Base-by-base conservation (phyloP, 2,888 invertebrate species). In the Dichetophora obliterata region DNA sequence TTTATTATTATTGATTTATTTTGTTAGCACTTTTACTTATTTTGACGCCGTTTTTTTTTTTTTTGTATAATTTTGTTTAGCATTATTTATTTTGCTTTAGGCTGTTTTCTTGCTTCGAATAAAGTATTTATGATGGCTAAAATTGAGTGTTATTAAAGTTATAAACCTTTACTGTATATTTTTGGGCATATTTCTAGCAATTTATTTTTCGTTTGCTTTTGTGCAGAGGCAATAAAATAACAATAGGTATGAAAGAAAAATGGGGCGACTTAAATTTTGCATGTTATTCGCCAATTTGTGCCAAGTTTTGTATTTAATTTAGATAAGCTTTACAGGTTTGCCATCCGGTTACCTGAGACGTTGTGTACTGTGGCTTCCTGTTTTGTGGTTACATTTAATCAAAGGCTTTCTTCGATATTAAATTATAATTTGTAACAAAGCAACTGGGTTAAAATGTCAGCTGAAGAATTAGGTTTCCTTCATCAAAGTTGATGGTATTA, bases 241-340 rank as follows among this genome's bases (percentile, higher is more conserved):
- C 5, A 59, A 59, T 14, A 27, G 27, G 27, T 57, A 27, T 14
- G 16, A 11, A 59, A 59, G 22, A 22, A 27, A 19, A 59, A n/a
- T n/a, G n/a, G 57, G 59, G 24, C 27, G 27, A n/a, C 59, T 43
- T 37, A 19, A 37, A 34, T 66, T 66, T 66, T 66, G 66, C 66
- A 66, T 66, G 66, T 66, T 66, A 43, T 34, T 22, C 4, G 14
- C 66, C 66, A 66, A 66, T 66, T 66, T 66, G 66, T 66, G 66
- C n/a, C 31, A 66, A 66, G 66, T 66, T 66, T 66, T 34, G 66
- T 66, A 37, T 66, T 66, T 66, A 66, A 66, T 66, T 66, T 66
- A 66, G 66, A 66, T 66, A 66, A 66, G 66, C 66, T 34, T 66
- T 37, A 37, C 14, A 16, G 66, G n/a, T 34, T 43, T 43, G 16